Evolutionary conservation across 2,797 vertebrate species (phyloP), one percentile per base, ranked within the genome.

Genomic region (Pseudochromis fuscus): DNA sequence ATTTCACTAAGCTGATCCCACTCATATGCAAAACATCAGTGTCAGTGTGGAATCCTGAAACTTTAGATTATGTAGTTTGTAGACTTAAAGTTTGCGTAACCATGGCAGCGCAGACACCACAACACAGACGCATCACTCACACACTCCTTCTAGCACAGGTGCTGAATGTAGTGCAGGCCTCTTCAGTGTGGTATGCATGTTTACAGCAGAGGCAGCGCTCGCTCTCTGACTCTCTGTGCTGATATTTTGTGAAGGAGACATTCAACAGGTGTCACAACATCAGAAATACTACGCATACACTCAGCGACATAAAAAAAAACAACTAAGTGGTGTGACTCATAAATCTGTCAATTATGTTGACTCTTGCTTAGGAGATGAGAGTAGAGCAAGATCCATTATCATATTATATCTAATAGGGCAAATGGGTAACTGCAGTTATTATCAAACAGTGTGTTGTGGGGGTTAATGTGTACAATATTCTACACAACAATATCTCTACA

Each of bases 261-360:
- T 67, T 83, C 77, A 76, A 77, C 78, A 80, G 70, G 75, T 87
- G 71, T 74, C 61, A 45, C 46, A 53, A 69, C 82, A 70, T 60
- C 67, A 42, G 59, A 85, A 83, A 78, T 53, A 72, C 75, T 45
- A 48, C 27, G 31, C 58, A 4, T 50, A 16, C 52, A 28, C 71
- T 24, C 7, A 15, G 66, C 49, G 75, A 46, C 59, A 25, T 56
- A 59, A 69, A 84, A n/a, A n/a, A n/a, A n/a, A n/a, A n/a, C n/a
- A n/a, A 70, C 50, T 57, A 33, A 40, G 58, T 1, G 21, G 55
- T 42, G 30, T 77, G 74, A 84, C 67, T 85, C 76, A 73, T 68
- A 24, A 31, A 49, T 55, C 55, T 62, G 67, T 80, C 67, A 79
- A 63, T 77, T 70, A 70, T 67, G 56, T 72, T 38, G 67, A 69